These are phyloP conservation scores for Leptinotarsa haldemani DNA, from an alignment of 2,888 invertebrate species.

Conservation along the genomic window DNA sequence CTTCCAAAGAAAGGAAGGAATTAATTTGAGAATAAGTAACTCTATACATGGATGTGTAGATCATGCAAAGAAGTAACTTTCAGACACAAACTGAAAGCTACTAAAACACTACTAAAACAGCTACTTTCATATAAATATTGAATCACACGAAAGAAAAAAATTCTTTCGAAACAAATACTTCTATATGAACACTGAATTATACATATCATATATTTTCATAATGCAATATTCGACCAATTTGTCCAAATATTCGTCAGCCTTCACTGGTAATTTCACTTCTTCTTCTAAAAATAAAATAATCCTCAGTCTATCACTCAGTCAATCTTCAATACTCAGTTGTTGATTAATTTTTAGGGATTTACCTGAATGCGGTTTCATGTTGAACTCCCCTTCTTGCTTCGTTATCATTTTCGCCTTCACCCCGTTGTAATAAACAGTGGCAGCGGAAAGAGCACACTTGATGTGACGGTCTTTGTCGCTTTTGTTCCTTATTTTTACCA, in stretches of 20 bases:
- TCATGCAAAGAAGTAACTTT: no score
- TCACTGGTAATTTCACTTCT: slow-evolving; percentile 69
- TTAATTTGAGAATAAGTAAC: no score
- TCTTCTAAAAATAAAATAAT: slow-evolving; percentile 66
- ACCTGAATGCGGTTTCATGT: slow-evolving; percentile 74
- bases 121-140: no score
- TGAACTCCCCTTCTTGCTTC: slow-evolving; percentile 75
- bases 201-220: slow-evolving; percentile 84
- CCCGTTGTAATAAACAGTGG: slow-evolving; percentile 83
- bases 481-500: slow-evolving; percentile 75
- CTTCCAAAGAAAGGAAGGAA: no score
- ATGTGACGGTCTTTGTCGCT: slow-evolving; percentile 71
- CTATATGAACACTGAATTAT: no score
- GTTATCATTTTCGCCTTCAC: slow-evolving; percentile 78
- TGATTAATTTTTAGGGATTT: slow-evolving; percentile 52
- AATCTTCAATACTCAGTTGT: not conserved
- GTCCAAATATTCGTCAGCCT: slow-evolving; percentile 79
- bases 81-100: no score
- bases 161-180: no score
- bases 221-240: slow-evolving; percentile 84
- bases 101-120: no score
- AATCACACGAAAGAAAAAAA: no score
- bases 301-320: not conserved
- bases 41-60: no score
- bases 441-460: slow-evolving; percentile 75